phyloP scores from a whole-genome alignment of 2,797 vertebrate genomes.

The Melanitta fusca region DNA sequence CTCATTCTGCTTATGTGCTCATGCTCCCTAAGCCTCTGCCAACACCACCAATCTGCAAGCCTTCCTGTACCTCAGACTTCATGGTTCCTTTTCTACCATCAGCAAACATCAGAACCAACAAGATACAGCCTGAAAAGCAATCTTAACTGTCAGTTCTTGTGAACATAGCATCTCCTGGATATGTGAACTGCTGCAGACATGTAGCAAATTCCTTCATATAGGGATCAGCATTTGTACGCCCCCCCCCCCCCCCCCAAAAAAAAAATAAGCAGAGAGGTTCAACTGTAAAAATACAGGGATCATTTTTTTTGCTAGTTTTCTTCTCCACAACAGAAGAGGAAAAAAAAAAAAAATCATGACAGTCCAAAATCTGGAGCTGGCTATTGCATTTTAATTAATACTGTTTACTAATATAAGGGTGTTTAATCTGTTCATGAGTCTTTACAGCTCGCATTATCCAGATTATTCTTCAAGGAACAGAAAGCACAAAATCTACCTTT shows the following conservation, averaged over 20 bases:
- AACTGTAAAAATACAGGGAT: neutral
- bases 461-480: neutral
- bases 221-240: rapidly evolving
- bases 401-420: neutral
- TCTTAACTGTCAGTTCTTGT: neutral
- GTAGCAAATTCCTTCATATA: neutral
- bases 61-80: neutral
- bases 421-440: neutral
- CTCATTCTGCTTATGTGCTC: neutral
- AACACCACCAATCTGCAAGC: rapidly evolving
- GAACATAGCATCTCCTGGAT: neutral
- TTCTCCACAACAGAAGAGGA: neutral
- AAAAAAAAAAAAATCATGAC: neutral
- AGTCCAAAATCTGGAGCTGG: neutral
- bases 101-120: rapidly evolving
- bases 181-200: neutral
- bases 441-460: neutral
- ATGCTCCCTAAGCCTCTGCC: neutral
- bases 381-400: neutral
- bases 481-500: neutral
- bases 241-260: too few species aligned
- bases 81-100: neutral
- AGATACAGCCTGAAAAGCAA: neutral
- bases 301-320: neutral
- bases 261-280: neutral